phyloP scores from a whole-genome alignment of 2,797 vertebrate genomes.

The Dendrocincla tyrannina region DNA sequence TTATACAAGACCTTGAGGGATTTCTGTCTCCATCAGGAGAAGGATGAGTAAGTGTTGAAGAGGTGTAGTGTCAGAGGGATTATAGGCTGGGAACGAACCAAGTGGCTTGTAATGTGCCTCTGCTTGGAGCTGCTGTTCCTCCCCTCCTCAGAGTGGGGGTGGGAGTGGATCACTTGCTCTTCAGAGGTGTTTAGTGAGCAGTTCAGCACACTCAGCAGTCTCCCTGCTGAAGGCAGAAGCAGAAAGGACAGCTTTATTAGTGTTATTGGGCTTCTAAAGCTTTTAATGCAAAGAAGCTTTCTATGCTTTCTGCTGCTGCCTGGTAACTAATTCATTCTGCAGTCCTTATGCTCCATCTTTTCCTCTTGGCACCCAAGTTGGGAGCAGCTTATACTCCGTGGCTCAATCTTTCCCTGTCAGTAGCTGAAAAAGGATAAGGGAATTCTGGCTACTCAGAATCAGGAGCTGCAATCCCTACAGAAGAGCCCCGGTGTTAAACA shows the following conservation, averaged over 20 bases:
- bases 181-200: neutral
- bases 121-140: conserved; percentile 18
- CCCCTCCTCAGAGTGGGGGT: neutral
- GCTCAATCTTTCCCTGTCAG: neutral
- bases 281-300: conserved; percentile 7
- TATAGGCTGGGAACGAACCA: conserved; percentile 9
- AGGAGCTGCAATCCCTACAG: neutral
- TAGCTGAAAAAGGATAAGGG: neutral
- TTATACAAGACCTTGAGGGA: neutral
- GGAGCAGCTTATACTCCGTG: neutral
- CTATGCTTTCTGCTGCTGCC: neutral
- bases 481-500: neutral
- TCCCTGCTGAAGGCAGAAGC: conserved; percentile 22
- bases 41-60: conserved; percentile 67
- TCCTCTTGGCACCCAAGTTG: neutral
- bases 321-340: conserved; percentile 13
- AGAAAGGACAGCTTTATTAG: conserved; percentile 12
- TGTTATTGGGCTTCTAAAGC: neutral
- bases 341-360: neutral
- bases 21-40: conserved; percentile 31
- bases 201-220: neutral
- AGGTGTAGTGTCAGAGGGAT: conserved; percentile 43
- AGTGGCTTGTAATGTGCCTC: neutral
- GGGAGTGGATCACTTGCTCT: conserved; percentile 24
- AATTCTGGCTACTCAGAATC: neutral